phyloP scores from a whole-genome alignment of 2,113 vertebrate genomes.

The Vulpes vulpes region DNA sequence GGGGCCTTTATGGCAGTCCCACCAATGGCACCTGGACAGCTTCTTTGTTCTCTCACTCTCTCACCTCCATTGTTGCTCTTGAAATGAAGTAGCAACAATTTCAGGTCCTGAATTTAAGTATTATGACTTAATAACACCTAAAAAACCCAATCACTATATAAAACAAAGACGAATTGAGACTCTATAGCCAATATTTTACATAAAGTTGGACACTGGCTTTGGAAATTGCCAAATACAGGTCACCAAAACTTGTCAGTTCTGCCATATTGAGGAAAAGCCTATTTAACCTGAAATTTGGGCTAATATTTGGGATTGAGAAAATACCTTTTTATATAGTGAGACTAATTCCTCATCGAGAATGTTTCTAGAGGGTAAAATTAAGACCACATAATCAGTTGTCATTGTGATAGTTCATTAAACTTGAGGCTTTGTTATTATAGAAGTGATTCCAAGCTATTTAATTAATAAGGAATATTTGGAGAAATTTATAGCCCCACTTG shows the following conservation, averaged over 20 bases:
- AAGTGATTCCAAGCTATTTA: conserved; percentile 14
- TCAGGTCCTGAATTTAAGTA: too few relatives aligned
- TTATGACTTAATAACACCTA: background rate
- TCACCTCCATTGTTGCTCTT: background rate
- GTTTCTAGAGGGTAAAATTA: conserved; percentile 55
- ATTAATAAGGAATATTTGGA: conserved; percentile 55
- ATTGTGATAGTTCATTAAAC: conserved; percentile 48
- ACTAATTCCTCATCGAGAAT: conserved; percentile 44
- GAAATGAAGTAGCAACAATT: background rate
- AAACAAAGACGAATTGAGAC: background rate
- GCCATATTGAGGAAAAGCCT: background rate
- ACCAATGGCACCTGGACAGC: fast-evolving
- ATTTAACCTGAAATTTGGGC: conserved; percentile 2
- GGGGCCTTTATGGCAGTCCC: fast-evolving
- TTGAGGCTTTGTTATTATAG: background rate
- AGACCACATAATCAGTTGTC: conserved; percentile 32
- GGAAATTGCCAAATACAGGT: conserved; percentile 25
- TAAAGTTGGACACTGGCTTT: background rate
- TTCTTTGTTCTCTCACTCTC: background rate
- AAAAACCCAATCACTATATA: background rate
- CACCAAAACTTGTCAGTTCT: conserved; percentile 62
- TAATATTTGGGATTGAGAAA: conserved; percentile 35
- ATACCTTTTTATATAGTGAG: conserved; percentile 60
- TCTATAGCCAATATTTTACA: background rate
- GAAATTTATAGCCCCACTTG: conserved; percentile 48